These are phyloP conservation scores for Myathropa florea DNA, from an alignment of 2,888 invertebrate genomes.

Conservation along the genomic window DNA sequence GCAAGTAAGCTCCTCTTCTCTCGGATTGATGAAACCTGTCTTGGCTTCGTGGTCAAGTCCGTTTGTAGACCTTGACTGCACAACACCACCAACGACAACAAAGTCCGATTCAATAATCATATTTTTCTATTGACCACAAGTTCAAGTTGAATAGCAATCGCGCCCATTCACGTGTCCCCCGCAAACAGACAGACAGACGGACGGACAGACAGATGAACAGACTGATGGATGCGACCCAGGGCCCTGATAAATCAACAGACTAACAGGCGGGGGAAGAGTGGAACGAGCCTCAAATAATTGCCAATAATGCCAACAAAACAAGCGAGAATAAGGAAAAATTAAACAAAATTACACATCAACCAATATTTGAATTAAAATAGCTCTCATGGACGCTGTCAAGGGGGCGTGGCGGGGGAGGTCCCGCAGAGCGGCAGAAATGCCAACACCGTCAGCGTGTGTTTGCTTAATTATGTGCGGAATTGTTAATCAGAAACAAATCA, in stretches of 20 bases:
- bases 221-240: constrained; percentile 1
- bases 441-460: background rate
- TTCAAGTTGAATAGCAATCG: constrained; percentile 63
- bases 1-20: background rate
- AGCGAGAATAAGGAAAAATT: constrained; percentile 54
- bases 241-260: constrained; percentile 50
- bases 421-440: background rate
- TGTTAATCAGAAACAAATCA: constrained; percentile 66
- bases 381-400: background rate
- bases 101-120: constrained; percentile 44
- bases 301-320: constrained; percentile 38
- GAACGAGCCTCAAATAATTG: constrained; percentile 29
- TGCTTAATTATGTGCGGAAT: constrained; percentile 58
- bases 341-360: constrained; percentile 53
- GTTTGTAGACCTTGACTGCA: constrained; percentile 37
- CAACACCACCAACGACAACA: constrained; percentile 6
- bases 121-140: constrained; percentile 57
- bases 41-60: background rate
- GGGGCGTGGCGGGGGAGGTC: background rate
- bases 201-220: too few species aligned
- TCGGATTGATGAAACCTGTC: background rate
- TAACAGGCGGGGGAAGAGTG: background rate
- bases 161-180: constrained; percentile 27
- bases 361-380: constrained; percentile 61
- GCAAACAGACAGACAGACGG: background rate